Conservation (phyloP, 2,888 invertebrate genomes). For the Nezara viridula region DNA sequence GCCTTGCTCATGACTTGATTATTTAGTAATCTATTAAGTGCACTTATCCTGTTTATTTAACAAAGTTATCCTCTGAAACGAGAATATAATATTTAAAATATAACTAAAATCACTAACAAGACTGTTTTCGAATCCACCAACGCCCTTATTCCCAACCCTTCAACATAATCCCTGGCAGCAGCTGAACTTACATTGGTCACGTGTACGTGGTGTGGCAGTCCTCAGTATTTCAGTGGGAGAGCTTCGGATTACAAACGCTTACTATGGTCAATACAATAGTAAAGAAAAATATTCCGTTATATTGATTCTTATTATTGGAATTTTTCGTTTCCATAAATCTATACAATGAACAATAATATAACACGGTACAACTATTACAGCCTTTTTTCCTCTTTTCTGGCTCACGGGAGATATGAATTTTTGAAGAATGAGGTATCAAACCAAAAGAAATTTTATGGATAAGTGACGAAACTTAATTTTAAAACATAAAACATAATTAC, state of each 20-base stretch:
- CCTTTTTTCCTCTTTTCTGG: too few species aligned
- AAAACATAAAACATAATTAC: too few species aligned
- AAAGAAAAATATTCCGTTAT: not conserved
- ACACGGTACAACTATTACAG: too few species aligned
- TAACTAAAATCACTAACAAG: not conserved
- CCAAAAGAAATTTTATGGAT: too few species aligned
- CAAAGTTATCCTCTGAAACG: not conserved
- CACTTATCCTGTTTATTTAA: too few species aligned
- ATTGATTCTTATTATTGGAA: not conserved
- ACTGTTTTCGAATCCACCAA: not conserved
- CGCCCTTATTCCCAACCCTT: not conserved
- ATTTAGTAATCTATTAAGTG: not conserved
- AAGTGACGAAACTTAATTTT: too few species aligned
- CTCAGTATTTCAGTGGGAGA: not conserved
- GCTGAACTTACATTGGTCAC: not conserved
- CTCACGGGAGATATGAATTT: too few species aligned
- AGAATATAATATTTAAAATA: not conserved
- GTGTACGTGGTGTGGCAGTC: not conserved
- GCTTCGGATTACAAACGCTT: not conserved
- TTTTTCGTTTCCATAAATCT: too few species aligned
- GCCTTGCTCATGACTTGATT: not conserved
- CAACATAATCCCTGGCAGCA: not conserved
- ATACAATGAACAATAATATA: too few species aligned
- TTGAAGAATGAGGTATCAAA: too few species aligned
- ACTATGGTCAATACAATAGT: not conserved